A percentile compares a stretch with the other conserved stretches of the same genome.
Evolutionary conservation across 1,140 invertebrate genomes (phyloP).

Genomic region (Zaprionus tsacasi): DNA sequence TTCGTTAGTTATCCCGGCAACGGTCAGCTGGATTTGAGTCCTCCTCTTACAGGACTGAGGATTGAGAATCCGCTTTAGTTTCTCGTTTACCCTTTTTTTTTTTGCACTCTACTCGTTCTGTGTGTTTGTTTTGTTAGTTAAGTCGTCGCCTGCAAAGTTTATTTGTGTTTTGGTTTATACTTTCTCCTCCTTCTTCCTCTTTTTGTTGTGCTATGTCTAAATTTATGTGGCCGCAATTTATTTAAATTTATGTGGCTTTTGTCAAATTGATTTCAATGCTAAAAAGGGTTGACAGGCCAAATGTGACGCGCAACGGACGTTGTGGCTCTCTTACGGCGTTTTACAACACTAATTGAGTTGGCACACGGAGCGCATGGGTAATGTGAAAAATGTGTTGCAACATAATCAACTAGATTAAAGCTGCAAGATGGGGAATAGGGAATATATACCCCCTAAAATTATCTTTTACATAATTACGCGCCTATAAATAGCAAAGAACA

Average conservation of each 20-base stretch:
- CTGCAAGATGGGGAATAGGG: too few species aligned
- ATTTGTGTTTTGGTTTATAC: constrained; percentile 77
- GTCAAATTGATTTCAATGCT: constrained; percentile 81
- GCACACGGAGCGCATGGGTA: constrained; percentile 22
- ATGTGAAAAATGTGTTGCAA: constrained; percentile 18
- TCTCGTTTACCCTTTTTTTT: constrained; percentile 49
- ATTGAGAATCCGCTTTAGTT: constrained; percentile 57
- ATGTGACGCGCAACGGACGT: constrained; percentile 27
- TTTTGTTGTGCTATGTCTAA: constrained; percentile 58
- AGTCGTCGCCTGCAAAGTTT: constrained; percentile 64
- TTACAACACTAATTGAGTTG: constrained; percentile 74
- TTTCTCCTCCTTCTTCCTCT: constrained; percentile 8
- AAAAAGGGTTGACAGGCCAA: constrained; percentile 78
- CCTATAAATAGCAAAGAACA: constrained; percentile 11
- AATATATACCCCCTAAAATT: too few species aligned
- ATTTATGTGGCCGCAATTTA: constrained; percentile 80
- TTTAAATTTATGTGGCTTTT: constrained; percentile 82
- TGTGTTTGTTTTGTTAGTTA: constrained; percentile 75
- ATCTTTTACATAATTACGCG: too few species aligned
- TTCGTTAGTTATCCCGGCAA: constrained; percentile 58
- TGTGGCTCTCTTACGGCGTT: constrained; percentile 23
- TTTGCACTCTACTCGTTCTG: constrained; percentile 1
- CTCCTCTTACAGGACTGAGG: constrained; percentile 4
- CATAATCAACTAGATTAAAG: constrained; percentile 32
- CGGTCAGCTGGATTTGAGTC: constrained; percentile 42